Evolutionary conservation across 2,113 vertebrate species (phyloP).

Genomic region (Acrocephalus kingi): DNA sequence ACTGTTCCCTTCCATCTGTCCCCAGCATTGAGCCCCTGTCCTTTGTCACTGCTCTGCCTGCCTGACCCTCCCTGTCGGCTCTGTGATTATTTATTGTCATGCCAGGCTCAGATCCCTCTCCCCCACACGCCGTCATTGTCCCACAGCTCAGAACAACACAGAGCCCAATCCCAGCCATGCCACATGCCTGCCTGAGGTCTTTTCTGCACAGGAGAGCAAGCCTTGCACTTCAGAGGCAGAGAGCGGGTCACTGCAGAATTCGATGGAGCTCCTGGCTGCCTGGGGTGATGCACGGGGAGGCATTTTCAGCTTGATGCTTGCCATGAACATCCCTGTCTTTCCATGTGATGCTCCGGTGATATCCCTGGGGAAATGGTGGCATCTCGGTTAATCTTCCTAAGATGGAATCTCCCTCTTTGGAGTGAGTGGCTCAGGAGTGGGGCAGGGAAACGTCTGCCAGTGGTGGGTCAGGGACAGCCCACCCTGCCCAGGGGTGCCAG

Average conservation of each 20-base stretch:
- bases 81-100: not conserved
- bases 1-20: conserved; percentile 29
- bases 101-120: not conserved
- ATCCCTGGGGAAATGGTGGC: conserved; percentile 42
- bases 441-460: not conserved
- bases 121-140: not conserved
- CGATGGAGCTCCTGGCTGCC: rapidly evolving
- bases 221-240: not conserved
- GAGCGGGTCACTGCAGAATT: not conserved
- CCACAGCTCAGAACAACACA: not conserved
- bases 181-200: not conserved
- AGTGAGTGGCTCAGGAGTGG: not conserved
- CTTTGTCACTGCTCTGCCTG: conserved; percentile 36
- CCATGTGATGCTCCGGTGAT: not conserved
- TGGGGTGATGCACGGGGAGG: not conserved
- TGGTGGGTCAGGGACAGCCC: not conserved
- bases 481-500: not conserved
- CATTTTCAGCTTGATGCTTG: not conserved
- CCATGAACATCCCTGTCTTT: not conserved
- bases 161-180: not conserved
- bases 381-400: conserved; percentile 38
- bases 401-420: conserved; percentile 38
- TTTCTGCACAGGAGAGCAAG: not conserved
- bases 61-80: conserved; percentile 34
- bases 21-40: not conserved